phyloP scores from a whole-genome alignment of 2,113 vertebrate genomes.

The Camelus dromedarius region DNA sequence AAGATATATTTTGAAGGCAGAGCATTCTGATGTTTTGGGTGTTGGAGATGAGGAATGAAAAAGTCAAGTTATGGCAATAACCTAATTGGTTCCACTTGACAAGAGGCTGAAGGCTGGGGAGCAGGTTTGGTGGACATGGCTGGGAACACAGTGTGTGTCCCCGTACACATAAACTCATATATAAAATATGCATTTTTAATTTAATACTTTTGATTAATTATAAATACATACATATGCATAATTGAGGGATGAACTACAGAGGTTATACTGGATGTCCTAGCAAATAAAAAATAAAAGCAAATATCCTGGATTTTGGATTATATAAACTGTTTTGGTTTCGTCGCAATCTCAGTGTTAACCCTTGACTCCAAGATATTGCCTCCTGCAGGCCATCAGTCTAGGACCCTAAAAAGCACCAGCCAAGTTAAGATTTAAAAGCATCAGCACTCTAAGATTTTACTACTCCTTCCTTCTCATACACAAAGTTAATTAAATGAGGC shows the following conservation, averaged over 20 bases:
- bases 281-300: background rate
- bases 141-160: background rate
- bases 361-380: background rate
- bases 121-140: background rate
- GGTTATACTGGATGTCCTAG: background rate
- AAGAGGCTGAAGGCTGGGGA: background rate
- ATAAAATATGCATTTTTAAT: background rate
- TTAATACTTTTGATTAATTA: background rate
- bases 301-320: background rate
- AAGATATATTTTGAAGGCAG: background rate
- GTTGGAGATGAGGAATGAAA: background rate
- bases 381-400: background rate
- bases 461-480: background rate
- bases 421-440: background rate
- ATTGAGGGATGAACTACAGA: background rate
- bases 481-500: slow-evolving; percentile 25
- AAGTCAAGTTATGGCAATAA: background rate
- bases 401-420: background rate
- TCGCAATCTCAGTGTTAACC: background rate
- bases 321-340: background rate
- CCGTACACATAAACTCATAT: background rate
- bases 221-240: background rate
- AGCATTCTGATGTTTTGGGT: background rate
- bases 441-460: background rate
- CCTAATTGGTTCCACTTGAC: background rate